A percentile compares a stretch with the other conserved stretches of the same genome.
Conservation (phyloP, 2,113 vertebrate species). For the Mesembrinibis cayennensis region DNA sequence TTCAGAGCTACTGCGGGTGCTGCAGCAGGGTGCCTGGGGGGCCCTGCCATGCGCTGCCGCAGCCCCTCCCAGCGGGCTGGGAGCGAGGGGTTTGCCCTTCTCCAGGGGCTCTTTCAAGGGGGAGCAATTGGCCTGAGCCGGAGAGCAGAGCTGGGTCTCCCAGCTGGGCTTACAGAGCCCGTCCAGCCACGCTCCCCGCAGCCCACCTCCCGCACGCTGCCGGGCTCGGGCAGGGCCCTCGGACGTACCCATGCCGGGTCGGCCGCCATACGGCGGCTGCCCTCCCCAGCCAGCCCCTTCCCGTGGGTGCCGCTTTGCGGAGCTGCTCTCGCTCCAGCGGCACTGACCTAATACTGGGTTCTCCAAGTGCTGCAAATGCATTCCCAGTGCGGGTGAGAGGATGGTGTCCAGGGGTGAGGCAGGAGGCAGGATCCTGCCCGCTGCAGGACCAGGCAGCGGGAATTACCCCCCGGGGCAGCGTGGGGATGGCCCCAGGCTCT, state of each 20-base stretch:
- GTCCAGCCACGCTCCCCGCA: background rate
- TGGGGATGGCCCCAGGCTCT: background rate
- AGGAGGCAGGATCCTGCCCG: background rate
- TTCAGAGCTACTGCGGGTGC: background rate
- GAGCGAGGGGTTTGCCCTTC: background rate
- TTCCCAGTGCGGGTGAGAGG: rapidly evolving
- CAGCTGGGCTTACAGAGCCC: background rate
- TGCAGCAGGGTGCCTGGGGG: background rate
- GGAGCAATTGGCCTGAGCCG: background rate
- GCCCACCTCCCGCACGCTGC: background rate
- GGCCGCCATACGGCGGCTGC: rapidly evolving
- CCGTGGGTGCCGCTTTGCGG: rapidly evolving
- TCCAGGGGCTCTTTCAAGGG: background rate
- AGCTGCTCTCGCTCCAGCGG: background rate
- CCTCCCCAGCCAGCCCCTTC: background rate
- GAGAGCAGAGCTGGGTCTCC: background rate
- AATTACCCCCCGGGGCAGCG: background rate
- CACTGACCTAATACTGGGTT: background rate
- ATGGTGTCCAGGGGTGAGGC: no score
- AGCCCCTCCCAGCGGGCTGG: background rate
- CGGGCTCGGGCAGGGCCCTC: background rate
- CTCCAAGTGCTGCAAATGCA: background rate
- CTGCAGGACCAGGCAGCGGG: background rate
- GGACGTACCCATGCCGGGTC: rapidly evolving
- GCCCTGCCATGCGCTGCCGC: background rate